Base-by-base conservation (phyloP, 2,113 vertebrate species). In the Cyphomyrus plagiostoma region DNA sequence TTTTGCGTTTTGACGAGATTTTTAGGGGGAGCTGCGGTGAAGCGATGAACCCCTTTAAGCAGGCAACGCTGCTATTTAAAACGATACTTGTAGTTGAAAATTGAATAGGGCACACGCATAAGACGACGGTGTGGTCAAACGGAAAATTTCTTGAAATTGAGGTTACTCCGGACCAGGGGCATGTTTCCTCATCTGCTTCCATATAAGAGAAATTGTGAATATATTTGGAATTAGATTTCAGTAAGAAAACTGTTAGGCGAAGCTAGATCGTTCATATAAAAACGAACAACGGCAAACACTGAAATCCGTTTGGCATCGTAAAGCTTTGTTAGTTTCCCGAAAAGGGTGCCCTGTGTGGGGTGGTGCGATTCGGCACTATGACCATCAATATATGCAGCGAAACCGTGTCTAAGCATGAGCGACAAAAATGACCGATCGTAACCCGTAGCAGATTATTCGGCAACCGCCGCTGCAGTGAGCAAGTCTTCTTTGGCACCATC, bases 31-130 rank as follows among this genome's bases (percentile, higher is more conserved):
- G 94, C 94, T 95, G 74, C 74, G 70, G 15, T 94, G 95, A 94
- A 95, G 53, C 91, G 82, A 89, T 95, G 95, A 95, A 95, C 95
- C 95, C 95, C 93, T 93, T 50, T 30, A 26, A 86, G 90, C 90
- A 91, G 93, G 93, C 93, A 95, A 93, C 94, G 94, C 88, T 88
- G 89, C 92, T 93, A 92, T 94, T 86, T 39, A 90, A 91, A 74
- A 91, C 90, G 74, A 42, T 39, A 80, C 7, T 80, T 42, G 74
- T 80, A 35, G 74, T 6, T 80, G 35, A 42, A 42, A 80, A 19
- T 35, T 39, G 35, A 35, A 42, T 77, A 19, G 11, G 70, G 6
- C 70, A 19, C 30, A 66, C 58, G 2, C 30, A 35, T 74, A 30
- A 35, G 13, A 26, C 66, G 11, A 15, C 30, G n/a, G 15, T 77